phyloP scores from a whole-genome alignment of 2,797 vertebrate species.

The Glyptemys insculpta region DNA sequence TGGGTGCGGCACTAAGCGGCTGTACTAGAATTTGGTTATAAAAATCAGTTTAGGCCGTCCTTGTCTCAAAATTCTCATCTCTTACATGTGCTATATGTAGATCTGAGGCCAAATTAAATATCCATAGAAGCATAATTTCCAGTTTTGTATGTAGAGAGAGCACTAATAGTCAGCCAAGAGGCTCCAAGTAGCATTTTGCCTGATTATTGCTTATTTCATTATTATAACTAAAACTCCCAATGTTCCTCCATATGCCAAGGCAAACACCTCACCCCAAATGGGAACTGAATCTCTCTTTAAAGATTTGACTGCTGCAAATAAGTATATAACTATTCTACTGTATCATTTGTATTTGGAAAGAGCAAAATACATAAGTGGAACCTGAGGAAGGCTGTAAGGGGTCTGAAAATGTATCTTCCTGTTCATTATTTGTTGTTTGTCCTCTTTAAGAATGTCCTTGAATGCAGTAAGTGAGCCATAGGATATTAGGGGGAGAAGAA shows the following conservation, averaged over 20 bases:
- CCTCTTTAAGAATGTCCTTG: neutral
- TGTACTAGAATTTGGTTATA: neutral
- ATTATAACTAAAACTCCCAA: neutral
- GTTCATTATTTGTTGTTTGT: neutral
- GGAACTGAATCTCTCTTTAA: neutral
- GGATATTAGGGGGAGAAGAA: neutral
- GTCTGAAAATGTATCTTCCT: neutral
- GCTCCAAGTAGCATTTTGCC: neutral
- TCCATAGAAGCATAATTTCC: neutral
- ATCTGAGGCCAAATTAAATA: neutral
- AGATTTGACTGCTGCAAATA: neutral
- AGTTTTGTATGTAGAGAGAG: neutral
- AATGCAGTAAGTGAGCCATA: neutral
- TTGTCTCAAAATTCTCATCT: neutral
- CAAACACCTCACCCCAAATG: neutral
- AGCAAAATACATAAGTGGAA: neutral
- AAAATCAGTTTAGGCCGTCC: neutral
- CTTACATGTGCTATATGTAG: neutral
- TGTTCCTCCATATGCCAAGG: neutral
- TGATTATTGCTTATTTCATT: neutral
- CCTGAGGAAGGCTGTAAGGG: neutral
- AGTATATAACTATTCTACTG: neutral
- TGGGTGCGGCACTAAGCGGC: neutral
- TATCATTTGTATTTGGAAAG: neutral
- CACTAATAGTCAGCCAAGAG: neutral